Evolutionary conservation across 35 echinoderm and acorn worm species (phyloP).

Genomic region (Ophioderma brevispina): DNA sequence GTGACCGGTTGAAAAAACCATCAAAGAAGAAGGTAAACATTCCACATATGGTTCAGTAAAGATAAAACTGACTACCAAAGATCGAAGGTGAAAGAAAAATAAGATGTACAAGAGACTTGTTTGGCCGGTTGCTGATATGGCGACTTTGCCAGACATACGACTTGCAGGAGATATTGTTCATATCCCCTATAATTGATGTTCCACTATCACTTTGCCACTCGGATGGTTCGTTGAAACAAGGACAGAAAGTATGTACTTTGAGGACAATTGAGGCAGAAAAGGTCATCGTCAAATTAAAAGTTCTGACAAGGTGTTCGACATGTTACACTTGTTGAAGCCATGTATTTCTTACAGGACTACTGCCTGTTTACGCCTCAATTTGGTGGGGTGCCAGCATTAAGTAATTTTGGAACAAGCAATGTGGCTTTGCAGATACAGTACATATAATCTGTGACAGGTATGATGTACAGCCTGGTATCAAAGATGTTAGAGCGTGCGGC

Average conservation of each 20-base stretch:
- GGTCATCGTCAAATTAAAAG: neutral
- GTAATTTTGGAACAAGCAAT: neutral
- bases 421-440: neutral
- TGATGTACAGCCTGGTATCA: neutral
- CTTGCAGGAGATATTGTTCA: neutral
- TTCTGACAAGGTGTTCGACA: neutral
- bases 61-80: neutral
- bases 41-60: slow-evolving; percentile 1
- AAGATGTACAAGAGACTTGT: slow-evolving; percentile 23
- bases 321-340: neutral
- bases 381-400: slow-evolving; percentile 15
- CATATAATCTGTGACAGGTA: slow-evolving; percentile 29
- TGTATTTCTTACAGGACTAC: slow-evolving; percentile 15
- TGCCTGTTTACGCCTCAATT: neutral
- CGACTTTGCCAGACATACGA: slow-evolving; percentile 10
- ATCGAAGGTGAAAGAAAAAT: slow-evolving; percentile 15
- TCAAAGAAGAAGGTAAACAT: slow-evolving; percentile 13
- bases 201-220: slow-evolving; percentile 22
- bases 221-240: slow-evolving; percentile 27
- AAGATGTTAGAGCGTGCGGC: neutral
- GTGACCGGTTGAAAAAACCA: slow-evolving; percentile 17
- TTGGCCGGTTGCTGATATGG: slow-evolving; percentile 23
- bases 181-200: neutral
- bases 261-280: neutral
- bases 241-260: neutral